Evolutionary conservation across 2,797 vertebrate species (phyloP), one percentile per base, ranked within the genome.

Genomic region (Lepidocolaptes lacrymiger): DNA sequence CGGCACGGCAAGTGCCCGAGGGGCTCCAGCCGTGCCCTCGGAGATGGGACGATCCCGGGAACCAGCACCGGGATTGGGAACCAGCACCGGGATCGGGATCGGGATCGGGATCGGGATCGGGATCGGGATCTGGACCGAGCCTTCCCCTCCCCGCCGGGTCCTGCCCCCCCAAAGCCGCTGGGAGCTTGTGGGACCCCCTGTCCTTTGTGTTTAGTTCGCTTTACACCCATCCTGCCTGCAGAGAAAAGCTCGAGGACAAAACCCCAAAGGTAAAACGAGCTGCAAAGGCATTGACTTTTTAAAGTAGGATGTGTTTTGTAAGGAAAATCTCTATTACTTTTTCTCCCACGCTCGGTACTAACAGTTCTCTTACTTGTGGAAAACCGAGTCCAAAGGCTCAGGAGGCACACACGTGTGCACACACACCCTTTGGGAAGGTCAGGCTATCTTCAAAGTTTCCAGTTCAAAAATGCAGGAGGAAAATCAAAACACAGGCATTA

Each of bases 221-320:
- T 71, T 27, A 63, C 52, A 23, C 18, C 12, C 51, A 4, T 26
- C 41, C 62, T 15, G 8, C 9, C 34, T 7, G 54, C 78, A 54
- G 68, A 41, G 54, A 32, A 51, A 54, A 46, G 49, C 23, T 39
- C 6, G 7, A 56, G 37, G 81, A 36, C 63, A 62, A 34, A 77
- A 34, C 7, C 67, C 26, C 64, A 3, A 51, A 73, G 74, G 78
- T 62, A 76, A 87, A 91, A 46, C 28, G 34, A 34, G 22, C 17
- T 22, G 59, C 61, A 32, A 21, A 74, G 32, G 19, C 56, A 3
- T 51, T 34, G 18, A 6, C 37, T 63, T 76, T 46, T 30, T 12
- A 2, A 63, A 41, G 27, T 15, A 8, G 1, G 1, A 0, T 20
- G 0, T 8, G 4, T 56, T 43, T 58, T 55, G 44, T 30, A 21